Percentiles rank a stretch among this genome's conserved stretches.
These are phyloP conservation scores for Hypotaenidia philippensis DNA, from an alignment of 2,797 vertebrate species.

Conservation along the genomic window DNA sequence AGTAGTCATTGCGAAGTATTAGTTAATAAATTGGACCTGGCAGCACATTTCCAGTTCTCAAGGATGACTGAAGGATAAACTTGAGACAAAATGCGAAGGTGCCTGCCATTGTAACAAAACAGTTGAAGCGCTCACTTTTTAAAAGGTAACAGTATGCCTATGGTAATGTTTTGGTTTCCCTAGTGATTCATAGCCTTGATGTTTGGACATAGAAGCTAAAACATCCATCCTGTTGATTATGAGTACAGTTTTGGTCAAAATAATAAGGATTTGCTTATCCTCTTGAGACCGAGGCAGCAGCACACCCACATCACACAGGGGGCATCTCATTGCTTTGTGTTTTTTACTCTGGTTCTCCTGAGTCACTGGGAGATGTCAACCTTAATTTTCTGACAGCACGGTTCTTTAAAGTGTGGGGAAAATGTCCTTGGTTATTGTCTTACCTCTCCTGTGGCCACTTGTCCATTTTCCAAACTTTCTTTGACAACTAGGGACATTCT, in stretches of 20 bases:
- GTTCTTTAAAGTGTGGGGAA: background rate
- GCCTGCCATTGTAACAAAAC: background rate
- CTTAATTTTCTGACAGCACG: background rate
- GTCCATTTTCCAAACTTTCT: background rate
- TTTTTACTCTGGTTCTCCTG: background rate
- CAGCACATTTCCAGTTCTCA: background rate
- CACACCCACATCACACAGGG: background rate
- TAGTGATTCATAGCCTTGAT: background rate
- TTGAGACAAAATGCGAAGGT: background rate
- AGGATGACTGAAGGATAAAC: slow-evolving; percentile 29
- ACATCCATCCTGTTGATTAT: background rate
- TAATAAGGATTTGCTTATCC: background rate
- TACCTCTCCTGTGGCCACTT: background rate
- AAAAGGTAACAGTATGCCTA: background rate
- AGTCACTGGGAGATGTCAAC: background rate
- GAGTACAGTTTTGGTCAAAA: background rate
- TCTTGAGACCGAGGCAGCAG: background rate
- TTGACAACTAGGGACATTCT: background rate
- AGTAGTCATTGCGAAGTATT: background rate
- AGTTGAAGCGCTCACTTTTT: background rate
- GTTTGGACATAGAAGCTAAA: background rate
- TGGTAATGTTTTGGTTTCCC: background rate
- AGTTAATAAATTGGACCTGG: slow-evolving; percentile 21
- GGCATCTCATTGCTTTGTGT: accelerated
- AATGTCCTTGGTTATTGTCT: background rate